A percentile compares a stretch with the other conserved stretches of the same genome.
Conservation (phyloP, 2,113 vertebrate species). For the Lathamus discolor region DNA sequence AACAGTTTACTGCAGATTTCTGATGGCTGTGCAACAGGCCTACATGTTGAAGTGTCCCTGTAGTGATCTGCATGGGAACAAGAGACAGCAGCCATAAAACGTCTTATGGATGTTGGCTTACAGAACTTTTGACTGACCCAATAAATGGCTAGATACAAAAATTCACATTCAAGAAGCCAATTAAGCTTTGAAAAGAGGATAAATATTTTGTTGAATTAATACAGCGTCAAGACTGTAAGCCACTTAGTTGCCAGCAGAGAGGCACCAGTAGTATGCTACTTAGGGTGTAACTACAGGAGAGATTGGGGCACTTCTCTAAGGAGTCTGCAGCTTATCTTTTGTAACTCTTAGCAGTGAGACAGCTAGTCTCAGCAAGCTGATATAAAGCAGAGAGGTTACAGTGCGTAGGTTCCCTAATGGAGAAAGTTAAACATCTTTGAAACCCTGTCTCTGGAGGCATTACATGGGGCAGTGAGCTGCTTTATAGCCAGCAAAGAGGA, state of each 20-base stretch:
- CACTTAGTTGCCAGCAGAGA: background rate
- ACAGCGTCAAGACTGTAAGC: background rate
- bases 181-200: background rate
- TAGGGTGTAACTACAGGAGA: background rate
- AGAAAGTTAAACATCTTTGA: background rate
- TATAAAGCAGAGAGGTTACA: background rate
- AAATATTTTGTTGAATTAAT: background rate
- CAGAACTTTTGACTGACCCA: background rate
- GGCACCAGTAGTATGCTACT: background rate
- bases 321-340: background rate
- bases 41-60: fast-evolving
- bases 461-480: background rate
- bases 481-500: background rate
- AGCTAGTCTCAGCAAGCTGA: background rate
- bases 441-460: background rate
- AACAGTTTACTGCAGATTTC: background rate
- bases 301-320: background rate
- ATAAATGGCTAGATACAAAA: background rate
- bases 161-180: background rate
- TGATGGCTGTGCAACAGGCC: background rate
- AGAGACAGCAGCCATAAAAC: background rate
- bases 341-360: background rate
- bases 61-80: background rate
- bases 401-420: background rate
- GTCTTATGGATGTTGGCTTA: background rate